These are phyloP conservation scores for Ophion slaviceki DNA, from an alignment of 2,888 invertebrate genomes.

Conservation along the genomic window DNA sequence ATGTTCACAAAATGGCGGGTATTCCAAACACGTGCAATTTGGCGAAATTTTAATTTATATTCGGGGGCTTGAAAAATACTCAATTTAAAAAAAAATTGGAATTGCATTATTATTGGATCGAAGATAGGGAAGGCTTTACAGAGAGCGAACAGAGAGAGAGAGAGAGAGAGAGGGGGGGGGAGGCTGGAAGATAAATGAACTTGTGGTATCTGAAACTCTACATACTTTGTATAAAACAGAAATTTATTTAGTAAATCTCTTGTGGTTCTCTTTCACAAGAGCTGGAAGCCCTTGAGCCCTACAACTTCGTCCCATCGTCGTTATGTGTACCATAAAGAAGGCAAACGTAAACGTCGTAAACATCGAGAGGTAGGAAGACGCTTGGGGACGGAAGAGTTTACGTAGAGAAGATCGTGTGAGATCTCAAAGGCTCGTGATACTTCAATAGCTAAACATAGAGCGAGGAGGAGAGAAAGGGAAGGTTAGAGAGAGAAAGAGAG, in stretches of 20 bases:
- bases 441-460: slow-evolving; percentile 24
- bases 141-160: no score
- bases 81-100: no score
- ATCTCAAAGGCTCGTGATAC: slow-evolving; percentile 30
- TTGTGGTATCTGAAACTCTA: slow-evolving; percentile 25
- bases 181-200: slow-evolving; percentile 23
- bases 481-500: not conserved
- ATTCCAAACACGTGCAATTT: no score
- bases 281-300: slow-evolving; percentile 54
- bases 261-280: slow-evolving; percentile 38
- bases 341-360: slow-evolving; percentile 62
- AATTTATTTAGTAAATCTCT: slow-evolving; percentile 61
- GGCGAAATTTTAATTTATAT: no score
- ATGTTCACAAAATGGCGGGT: no score
- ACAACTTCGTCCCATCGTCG: slow-evolving; percentile 18
- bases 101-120: no score
- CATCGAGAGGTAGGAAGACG: slow-evolving; percentile 24
- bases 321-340: slow-evolving; percentile 42
- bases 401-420: slow-evolving; percentile 29
- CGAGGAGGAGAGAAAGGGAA: not conserved
- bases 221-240: slow-evolving; percentile 34
- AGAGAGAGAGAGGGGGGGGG: not conserved
- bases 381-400: slow-evolving; percentile 27
- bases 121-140: no score
- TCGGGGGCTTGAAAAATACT: no score